phyloP scores from a whole-genome alignment of 1,140 invertebrate species.

The Littorina saxatilis region DNA sequence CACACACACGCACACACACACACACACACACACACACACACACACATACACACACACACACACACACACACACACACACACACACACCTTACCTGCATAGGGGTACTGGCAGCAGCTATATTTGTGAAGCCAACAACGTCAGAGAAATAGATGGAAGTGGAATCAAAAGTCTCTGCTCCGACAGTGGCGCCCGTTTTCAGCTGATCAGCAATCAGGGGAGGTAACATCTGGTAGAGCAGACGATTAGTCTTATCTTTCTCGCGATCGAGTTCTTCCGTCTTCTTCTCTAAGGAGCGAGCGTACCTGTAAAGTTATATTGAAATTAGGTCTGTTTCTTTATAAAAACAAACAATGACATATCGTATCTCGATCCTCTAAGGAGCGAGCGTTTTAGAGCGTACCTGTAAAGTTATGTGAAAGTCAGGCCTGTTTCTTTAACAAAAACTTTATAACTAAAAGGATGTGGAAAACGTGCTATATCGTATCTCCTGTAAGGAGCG shows the following conservation, averaged over 20 bases:
- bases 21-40: slow-evolving; percentile 12
- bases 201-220: slow-evolving; percentile 54
- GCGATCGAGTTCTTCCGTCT: slow-evolving; percentile 57
- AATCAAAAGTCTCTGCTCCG: slow-evolving; percentile 54
- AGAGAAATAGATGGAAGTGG: slow-evolving; percentile 86
- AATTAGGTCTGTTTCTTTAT: too few species aligned
- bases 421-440: too few species aligned
- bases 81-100: slow-evolving; percentile 72
- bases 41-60: slow-evolving; percentile 13
- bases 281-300: slow-evolving; percentile 39
- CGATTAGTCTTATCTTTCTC: slow-evolving; percentile 62
- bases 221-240: slow-evolving; percentile 64
- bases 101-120: slow-evolving; percentile 88
- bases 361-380: too few species aligned
- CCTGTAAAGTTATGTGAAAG: too few species aligned
- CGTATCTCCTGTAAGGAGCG: slow-evolving; percentile 36
- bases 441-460: too few species aligned
- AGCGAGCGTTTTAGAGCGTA: too few species aligned
- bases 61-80: slow-evolving; percentile 7
- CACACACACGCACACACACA: slow-evolving; percentile 3
- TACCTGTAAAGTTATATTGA: not conserved
- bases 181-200: slow-evolving; percentile 53
- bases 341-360: too few species aligned
- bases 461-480: too few species aligned
- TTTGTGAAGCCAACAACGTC: slow-evolving; percentile 89